A percentile compares a stretch with the other conserved stretches of the same genome.
phyloP scores from a whole-genome alignment of 2,888 invertebrate genomes.

The Aradus depressus region DNA sequence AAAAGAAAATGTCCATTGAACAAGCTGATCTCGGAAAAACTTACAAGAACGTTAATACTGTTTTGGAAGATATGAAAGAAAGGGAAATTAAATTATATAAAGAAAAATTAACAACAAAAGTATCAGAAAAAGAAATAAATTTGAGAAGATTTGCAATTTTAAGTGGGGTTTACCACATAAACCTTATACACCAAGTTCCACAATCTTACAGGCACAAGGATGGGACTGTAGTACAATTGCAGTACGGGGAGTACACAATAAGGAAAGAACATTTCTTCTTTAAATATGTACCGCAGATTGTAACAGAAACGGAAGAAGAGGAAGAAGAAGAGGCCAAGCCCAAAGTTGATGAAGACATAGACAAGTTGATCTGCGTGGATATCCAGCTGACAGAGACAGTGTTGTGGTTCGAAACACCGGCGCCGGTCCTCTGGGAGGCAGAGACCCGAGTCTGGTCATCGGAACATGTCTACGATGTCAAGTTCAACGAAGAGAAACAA shows the following conservation, averaged over 20 bases:
- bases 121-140: slow-evolving; percentile 39
- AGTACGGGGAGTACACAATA: slow-evolving; percentile 22
- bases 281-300: slow-evolving; percentile 25
- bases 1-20: slow-evolving; percentile 8
- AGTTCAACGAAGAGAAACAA: slow-evolving; percentile 76
- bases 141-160: slow-evolving; percentile 61
- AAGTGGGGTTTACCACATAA: slow-evolving; percentile 63
- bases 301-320: slow-evolving; percentile 27
- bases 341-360: slow-evolving; percentile 57
- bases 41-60: background rate
- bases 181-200: slow-evolving; percentile 63
- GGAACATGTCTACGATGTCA: slow-evolving; percentile 61
- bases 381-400: slow-evolving; percentile 58
- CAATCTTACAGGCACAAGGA: slow-evolving; percentile 44
- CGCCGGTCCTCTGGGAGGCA: slow-evolving; percentile 57
- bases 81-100: slow-evolving; percentile 13
- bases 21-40: slow-evolving; percentile 5
- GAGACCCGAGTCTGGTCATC: slow-evolving; percentile 51
- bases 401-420: slow-evolving; percentile 68
- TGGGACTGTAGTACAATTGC: slow-evolving; percentile 19
- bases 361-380: slow-evolving; percentile 56
- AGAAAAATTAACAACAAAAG: slow-evolving; percentile 9
- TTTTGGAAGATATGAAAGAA: slow-evolving; percentile 16
- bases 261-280: slow-evolving; percentile 21
- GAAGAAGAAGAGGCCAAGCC: slow-evolving; percentile 23